These are phyloP conservation scores for Siphlonurus alternatus DNA, from an alignment of 2,888 invertebrate species.

Conservation along the genomic window DNA sequence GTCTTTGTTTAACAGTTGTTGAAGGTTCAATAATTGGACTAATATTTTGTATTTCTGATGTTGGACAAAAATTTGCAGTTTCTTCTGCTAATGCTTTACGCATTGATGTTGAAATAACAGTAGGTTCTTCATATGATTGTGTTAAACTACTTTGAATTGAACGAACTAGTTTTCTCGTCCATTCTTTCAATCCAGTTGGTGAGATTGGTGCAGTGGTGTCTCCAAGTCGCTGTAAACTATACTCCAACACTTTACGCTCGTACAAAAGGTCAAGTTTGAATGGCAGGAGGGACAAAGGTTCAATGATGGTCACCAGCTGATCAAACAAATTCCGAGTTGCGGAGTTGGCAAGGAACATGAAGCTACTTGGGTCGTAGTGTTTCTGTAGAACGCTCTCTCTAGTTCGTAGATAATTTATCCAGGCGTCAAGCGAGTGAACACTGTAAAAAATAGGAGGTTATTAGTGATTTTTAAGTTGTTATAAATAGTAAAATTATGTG, in stretches of 20 bases:
- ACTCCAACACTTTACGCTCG: slow-evolving; percentile 57
- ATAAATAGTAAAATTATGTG: no score
- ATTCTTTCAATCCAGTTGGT: slow-evolving; percentile 23
- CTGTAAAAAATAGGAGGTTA: slow-evolving; percentile 30
- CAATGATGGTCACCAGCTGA: slow-evolving; percentile 55
- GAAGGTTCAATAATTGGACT: slow-evolving; percentile 32
- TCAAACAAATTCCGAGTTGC: slow-evolving; percentile 43
- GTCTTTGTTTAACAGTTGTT: slow-evolving; percentile 31
- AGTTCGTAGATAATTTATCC: slow-evolving; percentile 72
- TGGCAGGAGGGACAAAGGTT: slow-evolving; percentile 60
- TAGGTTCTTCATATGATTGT: not conserved
- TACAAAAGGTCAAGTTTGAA: slow-evolving; percentile 69
- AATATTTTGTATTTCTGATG: slow-evolving; percentile 14
- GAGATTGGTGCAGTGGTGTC: slow-evolving; percentile 20
- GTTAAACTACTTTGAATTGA: slow-evolving; percentile 38
- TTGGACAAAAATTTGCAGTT: slow-evolving; percentile 8
- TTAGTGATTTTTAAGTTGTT: no score
- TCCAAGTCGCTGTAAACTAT: slow-evolving; percentile 18
- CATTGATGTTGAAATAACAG: not conserved
- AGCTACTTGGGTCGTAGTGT: slow-evolving; percentile 59
- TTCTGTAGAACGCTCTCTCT: slow-evolving; percentile 64
- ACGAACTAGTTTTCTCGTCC: slow-evolving; percentile 38
- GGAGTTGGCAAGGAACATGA: slow-evolving; percentile 43
- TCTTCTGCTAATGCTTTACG: not conserved
- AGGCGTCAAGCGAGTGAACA: slow-evolving; percentile 74